Evolutionary conservation across 2,797 vertebrate genomes (phyloP), one percentile per base, ranked within the genome.

Genomic region (Vireo griseus): DNA sequence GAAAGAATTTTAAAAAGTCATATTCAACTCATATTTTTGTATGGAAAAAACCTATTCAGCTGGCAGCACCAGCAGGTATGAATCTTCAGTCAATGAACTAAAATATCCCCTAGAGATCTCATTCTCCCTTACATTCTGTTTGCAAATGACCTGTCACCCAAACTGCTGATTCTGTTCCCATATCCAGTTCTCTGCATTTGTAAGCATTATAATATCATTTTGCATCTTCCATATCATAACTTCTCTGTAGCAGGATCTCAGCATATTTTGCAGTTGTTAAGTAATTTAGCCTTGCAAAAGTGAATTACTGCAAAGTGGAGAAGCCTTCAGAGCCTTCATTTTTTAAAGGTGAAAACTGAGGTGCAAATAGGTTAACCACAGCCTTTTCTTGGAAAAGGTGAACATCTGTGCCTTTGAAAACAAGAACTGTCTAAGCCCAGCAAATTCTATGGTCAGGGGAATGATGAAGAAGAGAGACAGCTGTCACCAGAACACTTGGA

Each of bases 91-190:
- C 14, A 58, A 79, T 37, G 52, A 62, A 84, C 44, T 85, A 82
- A 79, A 71, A 85, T 86, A 65, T 19, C 92, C 67, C 35, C n/a
- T 29, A 72, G n/a, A 73, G 44, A 89, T 21, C 29, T 67, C 2
- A 1, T 65, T 85, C 50, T 81, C 28, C n/a, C 42, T 59, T 71
- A 58, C n/a, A 40, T 62, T 85, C 33, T 61, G 40, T 80, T 95
- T 92, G 85, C 65, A 92, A 94, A 94, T 92, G 77, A 88, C 77
- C 37, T 93, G 35, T 80, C 84, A 72, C 25, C 57, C 40, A 73
- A 75, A 88, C 11, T 78, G 74, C 66, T 93, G 81, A 92, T 77
- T 81, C 48, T 55, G 16, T 73, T 89, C 72, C 33, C 50, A 20
- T 61, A 77, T 6, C 48, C 48, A 33, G 4, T 81, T 90, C 74